phyloP scores from a whole-genome alignment of 2,113 vertebrate species.

The Sakesphorus luctuosus region DNA sequence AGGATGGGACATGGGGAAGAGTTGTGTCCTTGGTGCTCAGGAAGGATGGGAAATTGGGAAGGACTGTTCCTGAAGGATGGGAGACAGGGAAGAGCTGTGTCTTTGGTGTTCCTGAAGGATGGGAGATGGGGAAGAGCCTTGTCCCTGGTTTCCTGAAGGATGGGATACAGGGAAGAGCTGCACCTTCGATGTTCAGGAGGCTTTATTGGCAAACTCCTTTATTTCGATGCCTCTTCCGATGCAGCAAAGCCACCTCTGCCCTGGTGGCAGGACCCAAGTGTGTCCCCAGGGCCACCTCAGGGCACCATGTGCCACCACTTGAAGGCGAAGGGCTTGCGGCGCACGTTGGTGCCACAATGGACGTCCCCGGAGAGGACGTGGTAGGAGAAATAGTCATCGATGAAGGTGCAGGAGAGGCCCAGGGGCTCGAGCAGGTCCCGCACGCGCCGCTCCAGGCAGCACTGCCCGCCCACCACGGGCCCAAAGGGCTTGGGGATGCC shows the following conservation, averaged over 20 bases:
- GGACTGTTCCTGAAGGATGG: no score
- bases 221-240: neutral
- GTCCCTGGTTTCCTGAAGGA: no score
- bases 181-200: neutral
- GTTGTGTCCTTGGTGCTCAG: no score
- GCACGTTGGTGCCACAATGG: conserved; percentile 91
- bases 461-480: conserved; percentile 80
- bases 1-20: no score
- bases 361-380: conserved; percentile 82
- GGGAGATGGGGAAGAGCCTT: no score
- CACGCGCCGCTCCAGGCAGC: conserved; percentile 84
- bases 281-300: neutral
- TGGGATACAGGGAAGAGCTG: neutral
- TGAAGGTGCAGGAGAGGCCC: conserved; percentile 84
- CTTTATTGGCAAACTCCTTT: neutral
- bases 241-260: neutral
- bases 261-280: neutral
- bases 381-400: conserved; percentile 85
- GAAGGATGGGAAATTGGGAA: no score
- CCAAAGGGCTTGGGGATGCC: conserved; percentile 92
- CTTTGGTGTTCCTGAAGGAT: no score
- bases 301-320: conserved; percentile 89
- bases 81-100: no score
- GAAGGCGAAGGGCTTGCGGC: conserved; percentile 78
- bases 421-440: conserved; percentile 81